Conservation (phyloP, 1,140 invertebrate species). For the Apis florea region DNA sequence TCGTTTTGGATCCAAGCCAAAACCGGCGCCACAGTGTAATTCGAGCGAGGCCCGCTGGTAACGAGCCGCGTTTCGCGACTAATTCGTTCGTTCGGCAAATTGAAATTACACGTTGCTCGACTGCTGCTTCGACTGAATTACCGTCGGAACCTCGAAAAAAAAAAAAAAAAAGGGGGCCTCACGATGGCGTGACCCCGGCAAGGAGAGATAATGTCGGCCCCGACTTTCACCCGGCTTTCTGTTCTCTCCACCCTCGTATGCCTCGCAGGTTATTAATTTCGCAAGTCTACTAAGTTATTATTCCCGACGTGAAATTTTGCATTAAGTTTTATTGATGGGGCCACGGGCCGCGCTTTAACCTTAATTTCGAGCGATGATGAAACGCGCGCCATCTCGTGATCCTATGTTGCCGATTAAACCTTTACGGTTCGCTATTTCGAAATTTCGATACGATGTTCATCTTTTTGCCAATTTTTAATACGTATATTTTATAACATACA, state of each 20-base stretch:
- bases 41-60: conserved; percentile 45
- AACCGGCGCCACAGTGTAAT: conserved; percentile 30
- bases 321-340: conserved; percentile 41
- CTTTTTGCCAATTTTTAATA: too few relatives aligned
- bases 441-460: too few relatives aligned
- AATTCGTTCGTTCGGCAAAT: conserved; percentile 67
- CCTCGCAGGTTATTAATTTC: conserved; percentile 52
- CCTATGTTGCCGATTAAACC: too few relatives aligned
- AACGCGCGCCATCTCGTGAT: background rate
- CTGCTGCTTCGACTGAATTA: conserved; percentile 50
- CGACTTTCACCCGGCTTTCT: conserved; percentile 59
- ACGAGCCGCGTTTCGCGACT: conserved; percentile 58
- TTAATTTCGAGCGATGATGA: conserved; percentile 30
- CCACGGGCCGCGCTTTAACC: conserved; percentile 30
- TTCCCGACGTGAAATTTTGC: conserved; percentile 40
- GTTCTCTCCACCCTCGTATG: conserved; percentile 45
- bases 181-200: conserved; percentile 12
- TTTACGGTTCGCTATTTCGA: too few relatives aligned
- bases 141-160: conserved; percentile 36
- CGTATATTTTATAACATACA: too few relatives aligned
- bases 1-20: conserved; percentile 16
- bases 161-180: background rate
- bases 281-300: conserved; percentile 40
- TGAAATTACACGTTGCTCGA: conserved; percentile 67
- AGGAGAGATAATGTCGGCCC: conserved; percentile 40